Conservation (phyloP, 2,888 invertebrate species). For the Cosmia pyralina region DNA sequence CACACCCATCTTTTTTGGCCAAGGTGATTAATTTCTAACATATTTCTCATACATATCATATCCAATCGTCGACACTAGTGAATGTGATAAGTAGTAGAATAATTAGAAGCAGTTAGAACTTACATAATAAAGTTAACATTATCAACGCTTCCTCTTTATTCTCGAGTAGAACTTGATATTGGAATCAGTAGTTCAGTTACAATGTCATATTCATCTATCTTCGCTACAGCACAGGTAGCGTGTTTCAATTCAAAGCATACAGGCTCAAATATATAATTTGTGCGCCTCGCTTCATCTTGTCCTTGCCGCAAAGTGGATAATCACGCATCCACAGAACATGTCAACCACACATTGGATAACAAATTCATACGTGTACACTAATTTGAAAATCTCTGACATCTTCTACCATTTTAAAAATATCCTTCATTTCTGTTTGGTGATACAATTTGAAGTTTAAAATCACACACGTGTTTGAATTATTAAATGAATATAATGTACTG, state of each 20-base stretch:
- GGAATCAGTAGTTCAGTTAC: slow-evolving; percentile 3
- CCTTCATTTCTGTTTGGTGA: slow-evolving; percentile 54
- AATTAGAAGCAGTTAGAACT: slow-evolving; percentile 9
- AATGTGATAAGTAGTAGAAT: not conserved
- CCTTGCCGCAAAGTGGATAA: slow-evolving; percentile 88
- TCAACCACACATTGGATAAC: slow-evolving; percentile 82
- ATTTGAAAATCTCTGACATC: slow-evolving; percentile 69
- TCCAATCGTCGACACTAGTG: not conserved
- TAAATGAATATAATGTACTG: slow-evolving; percentile 21
- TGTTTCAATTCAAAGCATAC: slow-evolving; percentile 37
- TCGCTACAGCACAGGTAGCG: slow-evolving; percentile 22
- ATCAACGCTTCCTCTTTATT: not conserved
- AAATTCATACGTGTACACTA: slow-evolving; percentile 81
- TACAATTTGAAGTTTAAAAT: slow-evolving; percentile 38
- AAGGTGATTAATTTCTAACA: slow-evolving; percentile 19
- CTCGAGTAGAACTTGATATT: not conserved
- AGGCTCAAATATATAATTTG: slow-evolving; percentile 72
- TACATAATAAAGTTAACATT: not conserved
- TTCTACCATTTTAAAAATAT: slow-evolving; percentile 66
- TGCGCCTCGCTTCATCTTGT: slow-evolving; percentile 68
- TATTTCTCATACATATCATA: not conserved
- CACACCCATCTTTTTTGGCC: slow-evolving; percentile 22
- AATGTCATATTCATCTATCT: slow-evolving; percentile 45
- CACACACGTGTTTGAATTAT: slow-evolving; percentile 27
- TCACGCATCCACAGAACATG: slow-evolving; percentile 82